Evolutionary conservation across 2,113 vertebrate genomes (phyloP), one percentile per base, ranked within the genome.

Genomic region (Tretioscincus oriximinensis): DNA sequence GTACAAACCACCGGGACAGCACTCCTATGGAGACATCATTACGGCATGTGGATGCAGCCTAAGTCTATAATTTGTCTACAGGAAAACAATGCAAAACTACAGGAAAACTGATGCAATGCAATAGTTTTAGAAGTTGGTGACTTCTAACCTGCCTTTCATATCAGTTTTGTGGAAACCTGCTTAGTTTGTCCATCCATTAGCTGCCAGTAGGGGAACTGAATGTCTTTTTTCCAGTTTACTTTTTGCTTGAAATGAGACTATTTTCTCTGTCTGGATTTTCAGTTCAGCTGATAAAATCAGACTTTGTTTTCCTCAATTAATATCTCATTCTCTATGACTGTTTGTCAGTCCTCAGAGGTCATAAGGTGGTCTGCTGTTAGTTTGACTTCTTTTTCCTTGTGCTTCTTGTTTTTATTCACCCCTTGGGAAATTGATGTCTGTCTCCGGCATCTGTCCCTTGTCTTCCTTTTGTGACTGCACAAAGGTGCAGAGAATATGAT

Each of bases 301-400:
- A 94, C 82, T 92, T 88, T 93, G 92, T 92, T 92, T 94, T 94
- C 92, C 90, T 91, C 92, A 85, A 89, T 87, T 92, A 93, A 93
- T 94, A 91, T 89, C 92, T 90, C 92, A 87, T 94, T 84, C 85
- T 89, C 85, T 90, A 88, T 88, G 87, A 85, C 89, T 91, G 80
- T 91, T 91, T 92, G 91, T 91, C 87, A 90, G 93, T 83, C 93
- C 87, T 85, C 1, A 0, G 86, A 92, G 92, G 92, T 93, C 91
- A 91, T 71, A 45, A 84, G 90, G 86, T 86, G 73, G 54, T 70
- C 81, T 88, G 77, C 75, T 86, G 86, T 92, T 89, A 93, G 88
- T 77, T 86, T 89, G 76, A 78, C 54, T 81, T 77, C 76, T 85
- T 88, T 87, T 88, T 76, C 64, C 87, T 65, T 35, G 82, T 89